Evolutionary conservation across 2,113 vertebrate species (phyloP).

Genomic region (human (Homo sapiens)): DNA sequence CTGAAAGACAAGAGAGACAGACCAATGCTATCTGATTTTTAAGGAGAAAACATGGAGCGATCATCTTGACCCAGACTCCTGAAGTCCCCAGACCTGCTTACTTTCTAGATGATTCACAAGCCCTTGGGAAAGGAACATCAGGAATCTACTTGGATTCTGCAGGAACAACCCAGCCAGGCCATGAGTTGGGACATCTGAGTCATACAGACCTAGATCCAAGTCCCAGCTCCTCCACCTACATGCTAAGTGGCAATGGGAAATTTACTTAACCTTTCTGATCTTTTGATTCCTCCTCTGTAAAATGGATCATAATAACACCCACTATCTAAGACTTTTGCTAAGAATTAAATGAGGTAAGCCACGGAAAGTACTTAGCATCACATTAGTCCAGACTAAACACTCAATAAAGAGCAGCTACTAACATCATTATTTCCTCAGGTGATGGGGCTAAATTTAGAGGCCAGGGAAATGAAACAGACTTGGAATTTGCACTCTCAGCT

Average conservation of each 20-base stretch:
- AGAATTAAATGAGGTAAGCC: slow-evolving; percentile 22
- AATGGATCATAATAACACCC: background rate
- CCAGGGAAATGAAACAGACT: background rate
- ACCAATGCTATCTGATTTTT: background rate
- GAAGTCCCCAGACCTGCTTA: background rate
- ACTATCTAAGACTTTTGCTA: background rate
- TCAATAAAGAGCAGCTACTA: background rate
- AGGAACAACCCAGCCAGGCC: background rate
- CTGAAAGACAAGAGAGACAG: background rate
- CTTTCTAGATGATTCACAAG: background rate
- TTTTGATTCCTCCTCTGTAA: background rate
- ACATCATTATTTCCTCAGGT: background rate
- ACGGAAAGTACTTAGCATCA: background rate
- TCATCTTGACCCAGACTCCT: background rate
- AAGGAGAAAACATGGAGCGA: background rate
- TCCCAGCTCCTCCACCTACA: background rate
- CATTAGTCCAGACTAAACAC: background rate
- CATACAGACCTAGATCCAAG: background rate
- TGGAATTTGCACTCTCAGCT: background rate
- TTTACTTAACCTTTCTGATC: background rate
- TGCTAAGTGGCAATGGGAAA: background rate
- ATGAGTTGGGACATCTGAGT: background rate
- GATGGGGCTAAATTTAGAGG: background rate
- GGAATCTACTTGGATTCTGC: background rate
- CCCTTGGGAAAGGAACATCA: background rate